Percentiles rank a stretch among this genome's conserved stretches.
Conservation (phyloP, 2,888 invertebrate genomes). For the Keiferia lycopersicella region DNA sequence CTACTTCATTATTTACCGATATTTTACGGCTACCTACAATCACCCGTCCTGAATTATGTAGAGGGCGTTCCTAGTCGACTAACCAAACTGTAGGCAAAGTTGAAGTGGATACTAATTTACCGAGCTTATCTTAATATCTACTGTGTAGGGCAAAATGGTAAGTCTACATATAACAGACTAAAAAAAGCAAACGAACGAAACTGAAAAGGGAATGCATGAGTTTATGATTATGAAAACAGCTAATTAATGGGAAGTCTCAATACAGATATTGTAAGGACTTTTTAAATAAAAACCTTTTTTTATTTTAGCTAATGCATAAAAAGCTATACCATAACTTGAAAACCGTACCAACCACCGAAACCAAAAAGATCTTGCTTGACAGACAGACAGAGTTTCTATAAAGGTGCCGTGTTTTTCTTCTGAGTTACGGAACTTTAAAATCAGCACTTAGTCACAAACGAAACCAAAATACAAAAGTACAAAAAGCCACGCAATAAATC, state of each 20-base stretch:
- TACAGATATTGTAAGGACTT: no score
- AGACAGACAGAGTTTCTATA: no score
- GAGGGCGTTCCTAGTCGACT: conserved; percentile 11
- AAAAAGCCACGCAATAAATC: conserved; percentile 8
- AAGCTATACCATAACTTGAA: no score
- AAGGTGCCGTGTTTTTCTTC: no score
- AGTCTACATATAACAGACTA: no score
- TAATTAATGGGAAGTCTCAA: no score
- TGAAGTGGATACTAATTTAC: background rate
- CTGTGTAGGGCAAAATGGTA: background rate
- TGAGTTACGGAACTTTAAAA: background rate
- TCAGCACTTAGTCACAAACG: background rate
- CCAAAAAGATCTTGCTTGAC: no score
- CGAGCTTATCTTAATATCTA: background rate
- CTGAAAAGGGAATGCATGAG: no score
- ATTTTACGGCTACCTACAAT: conserved; percentile 26
- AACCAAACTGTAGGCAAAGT: background rate
- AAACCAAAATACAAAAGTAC: background rate
- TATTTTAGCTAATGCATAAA: no score
- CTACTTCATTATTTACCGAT: conserved; percentile 26
- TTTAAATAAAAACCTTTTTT: no score
- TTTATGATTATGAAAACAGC: no score
- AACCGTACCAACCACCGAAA: background rate
- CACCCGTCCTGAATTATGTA: conserved; percentile 24
- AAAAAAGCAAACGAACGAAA: no score